These are phyloP conservation scores for Achlya flavicornis DNA, from an alignment of 2,888 invertebrate species.

Conservation along the genomic window DNA sequence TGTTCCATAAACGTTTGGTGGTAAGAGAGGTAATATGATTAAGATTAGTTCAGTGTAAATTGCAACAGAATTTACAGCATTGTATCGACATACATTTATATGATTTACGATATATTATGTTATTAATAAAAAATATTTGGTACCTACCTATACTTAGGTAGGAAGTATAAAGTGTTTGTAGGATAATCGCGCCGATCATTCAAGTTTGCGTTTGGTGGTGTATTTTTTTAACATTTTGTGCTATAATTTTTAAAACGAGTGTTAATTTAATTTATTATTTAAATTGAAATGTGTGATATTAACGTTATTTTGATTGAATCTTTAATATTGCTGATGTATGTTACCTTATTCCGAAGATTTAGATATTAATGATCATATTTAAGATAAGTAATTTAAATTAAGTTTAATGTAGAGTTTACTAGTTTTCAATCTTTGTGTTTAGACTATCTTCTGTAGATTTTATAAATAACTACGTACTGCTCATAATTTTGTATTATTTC, in stretches of 20 bases:
- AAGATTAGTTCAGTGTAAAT: too few species aligned
- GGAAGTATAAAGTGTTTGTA: too few species aligned
- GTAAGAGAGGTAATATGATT: too few species aligned
- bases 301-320: slow-evolving; percentile 27
- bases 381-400: not conserved
- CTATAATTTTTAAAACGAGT: slow-evolving; percentile 27
- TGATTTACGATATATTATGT: slow-evolving; percentile 13
- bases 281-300: slow-evolving; percentile 41
- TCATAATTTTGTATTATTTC: too few species aligned
- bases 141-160: not conserved
- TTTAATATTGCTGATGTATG: slow-evolving; percentile 15
- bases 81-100: too few species aligned
- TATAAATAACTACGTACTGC: too few species aligned
- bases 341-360: slow-evolving; percentile 12
- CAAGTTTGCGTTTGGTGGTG: too few species aligned
- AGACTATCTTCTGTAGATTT: too few species aligned
- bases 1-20: too few species aligned
- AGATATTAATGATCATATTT: not conserved
- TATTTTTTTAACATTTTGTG: too few species aligned
- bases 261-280: slow-evolving; percentile 37
- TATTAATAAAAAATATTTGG: slow-evolving; percentile 15
- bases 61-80: too few species aligned
- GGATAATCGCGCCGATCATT: too few species aligned
- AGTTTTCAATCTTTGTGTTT: not conserved
- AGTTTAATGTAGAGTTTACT: not conserved